phyloP scores from a whole-genome alignment of 2,797 vertebrate genomes.

The Falco berigora region DNA sequence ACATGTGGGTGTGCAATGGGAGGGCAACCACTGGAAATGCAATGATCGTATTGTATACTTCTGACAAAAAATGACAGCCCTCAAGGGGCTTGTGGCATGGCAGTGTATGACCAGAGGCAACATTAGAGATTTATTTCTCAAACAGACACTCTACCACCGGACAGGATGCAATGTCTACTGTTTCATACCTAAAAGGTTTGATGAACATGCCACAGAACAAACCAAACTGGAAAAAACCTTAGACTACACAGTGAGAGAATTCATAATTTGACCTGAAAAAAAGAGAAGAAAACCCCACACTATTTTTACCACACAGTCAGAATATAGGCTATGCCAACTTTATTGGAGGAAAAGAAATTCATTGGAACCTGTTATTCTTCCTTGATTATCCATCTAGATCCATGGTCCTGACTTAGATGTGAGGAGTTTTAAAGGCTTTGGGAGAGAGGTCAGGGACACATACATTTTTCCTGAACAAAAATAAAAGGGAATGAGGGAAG shows the following conservation, averaged over 20 bases:
- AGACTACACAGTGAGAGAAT: background rate
- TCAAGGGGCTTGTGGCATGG: fast-evolving
- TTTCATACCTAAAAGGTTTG: background rate
- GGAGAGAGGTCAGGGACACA: background rate
- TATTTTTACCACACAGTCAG: background rate
- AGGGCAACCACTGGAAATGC: background rate
- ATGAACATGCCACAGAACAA: background rate
- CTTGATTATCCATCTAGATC: background rate
- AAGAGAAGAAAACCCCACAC: fast-evolving
- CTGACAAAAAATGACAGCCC: background rate
- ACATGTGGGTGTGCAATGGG: background rate
- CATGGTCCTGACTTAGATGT: background rate
- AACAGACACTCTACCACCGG: background rate
- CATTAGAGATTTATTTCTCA: background rate
- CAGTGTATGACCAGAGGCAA: background rate
- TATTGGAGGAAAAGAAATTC: background rate
- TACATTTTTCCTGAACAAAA: background rate
- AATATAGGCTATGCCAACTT: background rate
- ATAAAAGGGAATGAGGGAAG: background rate
- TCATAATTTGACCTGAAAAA: background rate
- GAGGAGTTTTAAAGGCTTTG: background rate
- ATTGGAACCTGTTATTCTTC: background rate
- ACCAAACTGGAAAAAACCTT: background rate
- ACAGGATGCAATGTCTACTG: background rate
- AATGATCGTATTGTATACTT: fast-evolving